Conservation (phyloP, 2,888 invertebrate species). For the Ornithoptera alexandrae region DNA sequence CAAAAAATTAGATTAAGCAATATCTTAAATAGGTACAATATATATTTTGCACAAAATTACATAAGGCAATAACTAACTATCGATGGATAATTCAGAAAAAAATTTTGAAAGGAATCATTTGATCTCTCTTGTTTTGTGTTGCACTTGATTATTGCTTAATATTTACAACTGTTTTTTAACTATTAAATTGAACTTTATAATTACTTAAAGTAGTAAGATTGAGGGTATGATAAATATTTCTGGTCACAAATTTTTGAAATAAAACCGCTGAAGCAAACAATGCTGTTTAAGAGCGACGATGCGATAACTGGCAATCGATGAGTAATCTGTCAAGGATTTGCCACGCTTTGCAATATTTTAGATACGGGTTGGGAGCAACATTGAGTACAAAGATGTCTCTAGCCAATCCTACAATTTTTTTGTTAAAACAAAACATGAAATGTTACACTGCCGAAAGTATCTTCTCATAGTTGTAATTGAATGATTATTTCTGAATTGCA, state of each 20-base stretch:
- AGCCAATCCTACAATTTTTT: neutral
- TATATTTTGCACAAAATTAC: too few species aligned
- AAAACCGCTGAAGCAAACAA: neutral
- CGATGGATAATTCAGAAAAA: too few species aligned
- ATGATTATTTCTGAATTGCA: neutral
- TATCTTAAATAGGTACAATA: too few species aligned
- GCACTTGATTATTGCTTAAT: too few species aligned
- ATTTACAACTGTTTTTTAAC: too few species aligned
- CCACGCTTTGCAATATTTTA: conserved; percentile 3
- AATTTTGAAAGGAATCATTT: too few species aligned
- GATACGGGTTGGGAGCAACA: neutral
- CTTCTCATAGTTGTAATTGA: conserved; percentile 12
- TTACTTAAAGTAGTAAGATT: neutral
- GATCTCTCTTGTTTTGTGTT: too few species aligned
- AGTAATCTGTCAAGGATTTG: conserved; percentile 8
- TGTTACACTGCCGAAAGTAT: conserved; percentile 2
- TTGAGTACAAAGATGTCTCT: neutral
- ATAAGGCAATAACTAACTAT: too few species aligned
- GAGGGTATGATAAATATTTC: neutral
- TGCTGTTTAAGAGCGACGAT: neutral
- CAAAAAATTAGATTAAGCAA: too few species aligned
- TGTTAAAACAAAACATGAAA: neutral
- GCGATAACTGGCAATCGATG: conserved; percentile 10
- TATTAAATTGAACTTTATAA: neutral
- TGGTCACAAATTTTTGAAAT: neutral